Conservation (phyloP, 1,140 invertebrate species). For the Coptotermes formosanus region DNA sequence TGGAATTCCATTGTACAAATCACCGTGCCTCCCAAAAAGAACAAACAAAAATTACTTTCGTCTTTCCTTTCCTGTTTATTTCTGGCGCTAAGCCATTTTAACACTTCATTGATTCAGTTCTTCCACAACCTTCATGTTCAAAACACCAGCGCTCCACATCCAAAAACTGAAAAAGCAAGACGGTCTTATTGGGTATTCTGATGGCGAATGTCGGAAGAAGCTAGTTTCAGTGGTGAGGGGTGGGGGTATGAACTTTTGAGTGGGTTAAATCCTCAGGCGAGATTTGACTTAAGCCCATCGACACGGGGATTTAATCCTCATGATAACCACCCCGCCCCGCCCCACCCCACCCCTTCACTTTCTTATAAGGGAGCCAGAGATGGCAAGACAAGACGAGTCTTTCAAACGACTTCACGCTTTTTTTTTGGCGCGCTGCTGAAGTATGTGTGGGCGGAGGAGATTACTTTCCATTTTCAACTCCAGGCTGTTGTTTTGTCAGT, state of each 20-base stretch:
- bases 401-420: not conserved
- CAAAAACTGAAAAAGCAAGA: not conserved
- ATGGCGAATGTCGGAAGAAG: not conserved
- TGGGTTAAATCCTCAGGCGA: not conserved
- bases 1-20: no score
- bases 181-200: not conserved
- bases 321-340: not conserved
- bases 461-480: conserved; percentile 1
- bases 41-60: no score
- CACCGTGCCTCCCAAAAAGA: no score
- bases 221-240: no score
- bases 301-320: not conserved
- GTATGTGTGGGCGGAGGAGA: not conserved
- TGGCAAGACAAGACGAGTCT: not conserved
- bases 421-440: not conserved
- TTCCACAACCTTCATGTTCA: not conserved
- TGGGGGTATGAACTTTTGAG: not conserved
- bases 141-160: not conserved
- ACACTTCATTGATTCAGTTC: not conserved
- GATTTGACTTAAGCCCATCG: conserved; percentile 5
- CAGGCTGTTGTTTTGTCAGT: not conserved
- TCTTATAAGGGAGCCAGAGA: not conserved
- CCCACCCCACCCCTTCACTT: no score
- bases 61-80: not conserved
- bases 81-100: not conserved